Conservation (phyloP, 2,797 vertebrate species). For the Premnoplex brunnescens region DNA sequence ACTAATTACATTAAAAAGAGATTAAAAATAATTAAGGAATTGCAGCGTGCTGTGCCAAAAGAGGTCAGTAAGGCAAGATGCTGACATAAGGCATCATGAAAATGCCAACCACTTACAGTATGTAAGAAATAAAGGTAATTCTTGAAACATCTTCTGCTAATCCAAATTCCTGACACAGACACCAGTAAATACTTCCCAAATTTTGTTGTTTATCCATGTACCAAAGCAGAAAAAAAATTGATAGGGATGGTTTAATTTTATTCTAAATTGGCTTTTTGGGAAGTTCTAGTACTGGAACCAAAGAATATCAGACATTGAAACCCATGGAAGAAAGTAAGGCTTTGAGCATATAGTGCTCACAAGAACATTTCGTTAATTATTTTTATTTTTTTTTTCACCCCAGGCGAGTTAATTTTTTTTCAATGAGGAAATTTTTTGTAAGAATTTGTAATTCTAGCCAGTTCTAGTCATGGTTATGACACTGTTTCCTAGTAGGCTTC, state of each 20-base stretch:
- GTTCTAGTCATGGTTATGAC: not conserved
- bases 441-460: not conserved
- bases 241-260: not conserved
- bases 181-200: not conserved
- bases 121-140: not conserved
- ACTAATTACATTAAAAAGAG: conserved; percentile 12
- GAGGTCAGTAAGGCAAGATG: not conserved
- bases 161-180: not conserved
- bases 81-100: not conserved
- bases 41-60: not conserved
- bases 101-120: not conserved
- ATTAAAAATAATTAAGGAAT: conserved; percentile 3
- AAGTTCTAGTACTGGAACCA: not conserved
- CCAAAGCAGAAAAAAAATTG: not conserved
- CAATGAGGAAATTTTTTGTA: not conserved
- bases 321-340: not conserved
- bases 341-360: not conserved
- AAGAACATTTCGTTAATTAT: not conserved
- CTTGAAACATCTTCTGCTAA: not conserved
- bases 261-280: not conserved
- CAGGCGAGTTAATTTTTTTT: not conserved
- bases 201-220: not conserved
- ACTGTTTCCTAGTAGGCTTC: not conserved
- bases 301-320: not conserved
- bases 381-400: not conserved